A percentile compares a stretch with the other conserved stretches of the same genome.
Conservation (phyloP, 2,888 invertebrate genomes). For the Pristionchus fissidentatus region DNA sequence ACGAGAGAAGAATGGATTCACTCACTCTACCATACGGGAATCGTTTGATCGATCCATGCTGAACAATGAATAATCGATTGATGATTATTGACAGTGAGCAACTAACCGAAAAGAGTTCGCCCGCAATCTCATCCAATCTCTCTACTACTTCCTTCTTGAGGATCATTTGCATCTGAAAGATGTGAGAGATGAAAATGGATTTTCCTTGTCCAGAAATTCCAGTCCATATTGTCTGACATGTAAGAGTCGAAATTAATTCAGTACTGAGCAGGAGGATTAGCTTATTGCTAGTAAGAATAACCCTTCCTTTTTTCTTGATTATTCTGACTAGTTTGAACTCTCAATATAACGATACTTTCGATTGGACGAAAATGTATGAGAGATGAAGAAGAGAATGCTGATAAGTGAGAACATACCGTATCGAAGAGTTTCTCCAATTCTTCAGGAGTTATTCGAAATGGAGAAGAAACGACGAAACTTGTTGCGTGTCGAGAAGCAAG, state of each 20-base stretch:
- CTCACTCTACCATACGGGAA: conserved; percentile 95
- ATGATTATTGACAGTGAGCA: background rate
- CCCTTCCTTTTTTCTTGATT: no score
- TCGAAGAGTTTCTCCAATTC: conserved; percentile 59
- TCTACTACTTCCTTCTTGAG: conserved; percentile 58
- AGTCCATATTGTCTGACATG: no score
- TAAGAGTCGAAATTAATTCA: no score
- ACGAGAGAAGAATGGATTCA: conserved; percentile 92
- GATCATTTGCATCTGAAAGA: conserved; percentile 59
- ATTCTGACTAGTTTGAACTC: background rate
- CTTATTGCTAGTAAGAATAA: no score
- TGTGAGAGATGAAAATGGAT: no score
- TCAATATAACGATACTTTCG: no score
- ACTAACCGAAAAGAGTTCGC: conserved; percentile 56
- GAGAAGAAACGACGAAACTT: conserved; percentile 21
- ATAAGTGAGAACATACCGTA: conserved; percentile 46
- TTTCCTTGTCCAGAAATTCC: no score
- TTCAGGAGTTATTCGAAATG: conserved; percentile 2
- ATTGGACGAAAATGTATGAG: no score
- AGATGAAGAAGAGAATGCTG: no score
- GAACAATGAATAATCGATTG: background rate
- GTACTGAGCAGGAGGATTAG: no score
- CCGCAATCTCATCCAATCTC: conserved; percentile 58
- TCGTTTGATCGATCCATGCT: conserved; percentile 79
- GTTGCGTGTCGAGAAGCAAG: conserved; percentile 35